Percentiles rank a stretch among this genome's conserved stretches.
phyloP scores from a whole-genome alignment of 2,113 vertebrate genomes.

The Vireo altiloquus region DNA sequence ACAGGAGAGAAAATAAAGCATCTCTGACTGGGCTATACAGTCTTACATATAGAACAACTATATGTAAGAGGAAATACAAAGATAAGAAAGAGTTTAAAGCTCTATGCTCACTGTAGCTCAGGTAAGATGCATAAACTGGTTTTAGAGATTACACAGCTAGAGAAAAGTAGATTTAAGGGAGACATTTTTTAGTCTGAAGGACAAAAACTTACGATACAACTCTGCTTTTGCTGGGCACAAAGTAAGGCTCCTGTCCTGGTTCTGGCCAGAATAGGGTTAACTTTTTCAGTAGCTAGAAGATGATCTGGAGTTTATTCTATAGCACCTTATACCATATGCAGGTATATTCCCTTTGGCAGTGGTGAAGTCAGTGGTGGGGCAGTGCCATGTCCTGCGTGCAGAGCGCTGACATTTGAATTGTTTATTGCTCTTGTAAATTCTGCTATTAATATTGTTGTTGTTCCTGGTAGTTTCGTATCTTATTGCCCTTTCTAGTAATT shows the following conservation, averaged over 20 bases:
- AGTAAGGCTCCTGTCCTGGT: background rate
- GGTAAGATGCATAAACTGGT: background rate
- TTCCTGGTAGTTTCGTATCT: background rate
- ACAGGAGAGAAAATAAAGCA: background rate
- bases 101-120: background rate
- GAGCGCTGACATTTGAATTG: background rate
- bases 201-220: background rate
- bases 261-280: background rate
- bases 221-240: background rate
- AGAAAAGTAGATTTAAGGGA: background rate
- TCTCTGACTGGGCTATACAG: background rate
- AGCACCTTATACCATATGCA: background rate
- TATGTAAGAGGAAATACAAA: background rate
- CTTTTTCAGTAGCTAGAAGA: background rate
- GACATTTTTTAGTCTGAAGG: background rate
- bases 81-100: background rate
- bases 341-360: background rate
- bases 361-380: background rate
- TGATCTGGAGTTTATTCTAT: background rate
- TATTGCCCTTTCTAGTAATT: background rate
- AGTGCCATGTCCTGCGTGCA: background rate
- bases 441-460: background rate
- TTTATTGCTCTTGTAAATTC: background rate
- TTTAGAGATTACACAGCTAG: background rate
- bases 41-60: no score